Base-by-base conservation (phyloP, 1,140 invertebrate species). In the Lepeophtheirus salmonis region DNA sequence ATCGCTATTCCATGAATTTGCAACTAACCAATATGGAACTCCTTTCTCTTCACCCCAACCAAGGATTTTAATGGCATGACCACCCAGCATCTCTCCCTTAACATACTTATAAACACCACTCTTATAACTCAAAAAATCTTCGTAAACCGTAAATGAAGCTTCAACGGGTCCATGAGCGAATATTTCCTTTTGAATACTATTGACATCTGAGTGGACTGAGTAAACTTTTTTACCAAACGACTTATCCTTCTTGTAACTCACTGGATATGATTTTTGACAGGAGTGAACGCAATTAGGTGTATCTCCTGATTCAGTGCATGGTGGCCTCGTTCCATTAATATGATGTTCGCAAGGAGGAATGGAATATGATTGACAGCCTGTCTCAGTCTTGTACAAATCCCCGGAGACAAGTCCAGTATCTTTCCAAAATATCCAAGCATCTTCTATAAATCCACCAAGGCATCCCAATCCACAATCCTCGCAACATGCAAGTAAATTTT, bases 311-410 rank as follows among this genome's bases (percentile, higher is more conserved):
- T 24, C 30, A 25, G 56, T 3, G 24, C n/a, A 1, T 18, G 23
- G 14, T 16, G 26, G 3, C 18, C 22, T 51, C 4, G 64, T 64
- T 26, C 77, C 78, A 56, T 68, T 71, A 13, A 71, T 70, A 65
- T 79, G 78, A 64, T 80, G 78, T 57, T 77, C 76, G 66, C 78
- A 79, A 58, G 60, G 79, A 79, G 51, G 77, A 77, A 60, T 68
- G 69, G 65, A 76, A 80, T 41, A 41, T 41, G 30, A n/a, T n/a
- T 41, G 30, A 13, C 75, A 75, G 66, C 57, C 62, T 20, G 72
- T 65, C 4, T 74, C 64, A 4, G 67, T 67, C 59, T 70, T 67
- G 65, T 73, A 78, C 30, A 74, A 70, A 1, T 75, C 76, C 56
- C 77, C 78, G 61, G 72, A 74, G 2, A 80, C 77, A 22, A 73